phyloP scores from a whole-genome alignment of 35 echinoderm and acorn worm genomes.

The Diadema setosum region DNA sequence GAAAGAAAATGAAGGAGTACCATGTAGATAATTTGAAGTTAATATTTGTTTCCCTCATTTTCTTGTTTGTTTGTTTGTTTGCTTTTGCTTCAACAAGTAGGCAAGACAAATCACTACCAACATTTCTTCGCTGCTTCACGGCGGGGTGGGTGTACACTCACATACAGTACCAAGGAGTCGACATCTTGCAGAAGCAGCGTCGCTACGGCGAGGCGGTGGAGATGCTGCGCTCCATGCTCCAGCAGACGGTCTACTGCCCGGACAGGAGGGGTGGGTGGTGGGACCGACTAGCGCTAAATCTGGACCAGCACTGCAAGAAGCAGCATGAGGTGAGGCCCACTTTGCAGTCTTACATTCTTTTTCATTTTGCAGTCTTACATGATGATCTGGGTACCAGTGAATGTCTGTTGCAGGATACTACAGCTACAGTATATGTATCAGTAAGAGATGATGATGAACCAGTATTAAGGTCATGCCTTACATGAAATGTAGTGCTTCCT shows the following conservation, averaged over 20 bases:
- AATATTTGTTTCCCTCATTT: too few relatives aligned
- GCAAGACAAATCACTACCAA: conserved; percentile 49
- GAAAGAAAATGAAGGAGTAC: too few relatives aligned
- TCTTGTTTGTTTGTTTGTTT: too few relatives aligned
- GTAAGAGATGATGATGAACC: too few relatives aligned
- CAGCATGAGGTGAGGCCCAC: conserved; percentile 72
- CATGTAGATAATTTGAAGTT: too few relatives aligned
- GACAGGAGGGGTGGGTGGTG: conserved; percentile 82
- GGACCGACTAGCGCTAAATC: conserved; percentile 90
- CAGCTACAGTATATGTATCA: too few relatives aligned
- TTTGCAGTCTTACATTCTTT: too few relatives aligned
- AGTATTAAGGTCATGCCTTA: too few relatives aligned
- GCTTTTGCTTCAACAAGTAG: conserved; percentile 15
- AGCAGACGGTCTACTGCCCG: conserved; percentile 54
- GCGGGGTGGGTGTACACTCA: conserved; percentile 76
- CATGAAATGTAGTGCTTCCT: too few relatives aligned
- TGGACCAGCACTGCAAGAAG: conserved; percentile 91
- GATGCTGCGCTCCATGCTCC: conserved; percentile 30
- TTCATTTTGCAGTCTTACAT: too few relatives aligned
- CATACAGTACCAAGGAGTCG: conserved; percentile 63
- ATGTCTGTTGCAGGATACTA: too few relatives aligned
- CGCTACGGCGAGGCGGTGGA: conserved; percentile 83
- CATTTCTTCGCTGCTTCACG: conserved; percentile 72
- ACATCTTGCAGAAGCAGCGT: conserved; percentile 89
- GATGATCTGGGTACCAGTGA: too few relatives aligned